Evolutionary conservation across 2,113 vertebrate species (phyloP).

Genomic region (Prunella himalayana): DNA sequence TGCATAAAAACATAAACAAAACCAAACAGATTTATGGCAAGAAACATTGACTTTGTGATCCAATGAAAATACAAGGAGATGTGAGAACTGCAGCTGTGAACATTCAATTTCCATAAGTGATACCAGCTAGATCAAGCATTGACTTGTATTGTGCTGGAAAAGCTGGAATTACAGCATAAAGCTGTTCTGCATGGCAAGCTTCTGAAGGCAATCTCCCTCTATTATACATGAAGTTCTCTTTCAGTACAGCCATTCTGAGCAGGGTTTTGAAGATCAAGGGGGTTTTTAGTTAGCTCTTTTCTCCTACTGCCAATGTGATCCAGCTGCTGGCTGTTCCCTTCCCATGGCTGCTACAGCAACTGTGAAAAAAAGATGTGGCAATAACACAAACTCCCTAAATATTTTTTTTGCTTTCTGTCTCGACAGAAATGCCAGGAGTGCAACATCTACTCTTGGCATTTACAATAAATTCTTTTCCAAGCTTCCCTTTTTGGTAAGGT

Average conservation of each 20-base stretch:
- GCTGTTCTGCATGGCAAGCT: not conserved
- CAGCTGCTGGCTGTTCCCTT: rapidly evolving
- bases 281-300: not conserved
- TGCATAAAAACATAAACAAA: not conserved
- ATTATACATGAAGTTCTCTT: not conserved
- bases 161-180: not conserved
- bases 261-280: not conserved
- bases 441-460: not conserved
- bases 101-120: rapidly evolving
- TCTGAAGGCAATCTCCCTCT: not conserved
- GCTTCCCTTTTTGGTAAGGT: not conserved
- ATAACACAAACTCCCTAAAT: not conserved
- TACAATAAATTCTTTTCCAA: not conserved
- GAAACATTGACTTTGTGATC: not conserved
- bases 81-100: not conserved
- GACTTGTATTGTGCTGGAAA: not conserved
- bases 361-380: not conserved
- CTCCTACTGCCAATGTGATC: rapidly evolving
- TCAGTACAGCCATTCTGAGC: not conserved
- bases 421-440: not conserved
- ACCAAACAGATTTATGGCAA: not conserved
- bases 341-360: not conserved
- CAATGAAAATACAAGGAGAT: not conserved
- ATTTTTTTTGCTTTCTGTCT: not conserved
- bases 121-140: not conserved